phyloP scores from a whole-genome alignment of 1,140 invertebrate genomes.

The Bombus waltoni region DNA sequence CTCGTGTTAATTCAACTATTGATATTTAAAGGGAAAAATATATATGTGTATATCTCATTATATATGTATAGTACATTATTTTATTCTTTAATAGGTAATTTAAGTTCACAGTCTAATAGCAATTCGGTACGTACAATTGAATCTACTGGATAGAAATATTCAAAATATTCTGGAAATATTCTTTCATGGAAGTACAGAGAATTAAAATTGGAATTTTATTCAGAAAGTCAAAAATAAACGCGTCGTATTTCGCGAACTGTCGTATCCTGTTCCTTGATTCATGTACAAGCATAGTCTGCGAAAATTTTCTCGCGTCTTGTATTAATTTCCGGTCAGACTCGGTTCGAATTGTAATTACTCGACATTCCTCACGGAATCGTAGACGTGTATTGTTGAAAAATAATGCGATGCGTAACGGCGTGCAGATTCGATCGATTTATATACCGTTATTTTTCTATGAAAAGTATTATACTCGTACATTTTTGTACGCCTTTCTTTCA shows the following conservation, averaged over 20 bases:
- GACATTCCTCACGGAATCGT: not conserved
- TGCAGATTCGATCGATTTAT: slow-evolving; percentile 1
- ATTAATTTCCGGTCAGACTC: not conserved
- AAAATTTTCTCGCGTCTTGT: not conserved
- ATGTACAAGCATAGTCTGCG: not conserved
- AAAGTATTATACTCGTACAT: not conserved
- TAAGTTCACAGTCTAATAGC: too few species aligned
- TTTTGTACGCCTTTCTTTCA: not conserved
- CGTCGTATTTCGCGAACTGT: not conserved
- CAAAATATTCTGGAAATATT: not conserved
- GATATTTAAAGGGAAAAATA: too few species aligned
- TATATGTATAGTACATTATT: too few species aligned
- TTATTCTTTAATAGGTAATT: too few species aligned
- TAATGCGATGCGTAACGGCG: slow-evolving; percentile 10
- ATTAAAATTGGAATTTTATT: not conserved
- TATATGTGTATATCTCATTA: too few species aligned
- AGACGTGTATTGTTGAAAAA: not conserved
- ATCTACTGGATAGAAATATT: too few species aligned
- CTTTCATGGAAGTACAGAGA: not conserved
- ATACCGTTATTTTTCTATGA: slow-evolving; percentile 17
- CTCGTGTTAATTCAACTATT: too few species aligned
- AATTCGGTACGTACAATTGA: too few species aligned
- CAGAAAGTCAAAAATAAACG: not conserved
- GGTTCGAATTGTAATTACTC: slow-evolving; percentile 35
- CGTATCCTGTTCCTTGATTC: slow-evolving; percentile 7